Evolutionary conservation across 2,113 vertebrate genomes (phyloP), one percentile per base, ranked within the genome.

Genomic region (Asarcornis scutulata): DNA sequence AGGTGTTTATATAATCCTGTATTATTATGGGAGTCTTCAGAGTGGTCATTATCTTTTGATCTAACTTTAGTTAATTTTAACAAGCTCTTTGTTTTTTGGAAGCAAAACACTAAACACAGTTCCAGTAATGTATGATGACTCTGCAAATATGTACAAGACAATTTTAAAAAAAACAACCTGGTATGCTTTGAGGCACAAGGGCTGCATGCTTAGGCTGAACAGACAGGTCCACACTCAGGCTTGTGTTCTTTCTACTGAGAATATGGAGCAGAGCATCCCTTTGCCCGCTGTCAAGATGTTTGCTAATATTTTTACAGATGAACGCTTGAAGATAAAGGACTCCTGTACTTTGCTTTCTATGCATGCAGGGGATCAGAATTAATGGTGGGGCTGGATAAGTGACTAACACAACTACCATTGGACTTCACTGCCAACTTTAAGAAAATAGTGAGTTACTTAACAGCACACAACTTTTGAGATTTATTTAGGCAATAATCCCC

Each of bases 381-480:
- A 74, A 81, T 62, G 72, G 85, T 29, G 12, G 58, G 59, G 53
- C 76, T 90, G 69, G 23, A 53, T 82, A 64, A 32, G 7, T 64
- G 58, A 48, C 74, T 23, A 67, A 67, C n/a, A 8, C 9, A 13
- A 29, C 87, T 76, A 22, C 29, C 31, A 11, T 23, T 59, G 59
- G n/a, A 56, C 23, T 87, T 59, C 32, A 18, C 34, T 79, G 56
- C 48, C 80, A 78, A 1, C 58, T 93, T 81, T 8, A 60, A 62
- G 62, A 44, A 95, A 91, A 71, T 5, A 84, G 36, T 38, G n/a
- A 83, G 17, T 89, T 95, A 72, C 66, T 93, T 93, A 79, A 72
- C 64, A 73, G 44, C 63, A 89, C 56, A 83, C 34, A 85, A 92
- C 60, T 96, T 95, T 50, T 82, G 75, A 90, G 93, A 96, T 92